A percentile compares a stretch with the other conserved stretches of the same genome.
Evolutionary conservation across 30 jellyfish, hydroid and myxozoan species (phyloP).

Genomic region (Aurelia sp.): DNA sequence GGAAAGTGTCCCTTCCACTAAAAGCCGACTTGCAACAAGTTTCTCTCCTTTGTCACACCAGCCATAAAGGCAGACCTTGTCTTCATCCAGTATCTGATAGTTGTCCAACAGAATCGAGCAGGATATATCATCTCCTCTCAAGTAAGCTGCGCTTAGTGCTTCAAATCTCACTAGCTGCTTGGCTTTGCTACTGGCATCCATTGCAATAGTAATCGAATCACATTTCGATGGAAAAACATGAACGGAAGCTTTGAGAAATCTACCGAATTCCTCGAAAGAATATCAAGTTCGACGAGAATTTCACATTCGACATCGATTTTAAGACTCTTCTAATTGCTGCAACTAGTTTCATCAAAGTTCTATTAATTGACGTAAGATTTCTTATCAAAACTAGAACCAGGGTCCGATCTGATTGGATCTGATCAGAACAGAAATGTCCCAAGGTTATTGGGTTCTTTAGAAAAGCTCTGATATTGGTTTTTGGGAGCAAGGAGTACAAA

Average conservation of each 20-base stretch:
- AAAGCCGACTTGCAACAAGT: neutral
- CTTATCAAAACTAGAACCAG: no score
- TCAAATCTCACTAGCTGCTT: slow-evolving; percentile 13
- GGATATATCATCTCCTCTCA: slow-evolving; percentile 9
- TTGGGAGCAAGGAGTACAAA: no score
- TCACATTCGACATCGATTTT: neutral
- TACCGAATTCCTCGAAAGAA: no score
- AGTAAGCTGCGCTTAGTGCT: neutral
- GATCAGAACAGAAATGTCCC: no score
- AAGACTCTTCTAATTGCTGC: neutral
- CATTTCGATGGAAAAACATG: no score
- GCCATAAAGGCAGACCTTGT: slow-evolving; percentile 30
- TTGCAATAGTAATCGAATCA: neutral
- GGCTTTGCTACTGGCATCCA: slow-evolving; percentile 14
- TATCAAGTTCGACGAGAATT: neutral
- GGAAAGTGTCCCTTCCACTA: slow-evolving; percentile 19
- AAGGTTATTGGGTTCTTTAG: no score
- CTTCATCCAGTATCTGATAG: slow-evolving; percentile 17
- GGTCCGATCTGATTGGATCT: no score
- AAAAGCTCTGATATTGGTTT: no score
- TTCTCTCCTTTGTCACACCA: slow-evolving; percentile 10
- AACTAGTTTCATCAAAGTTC: no score
- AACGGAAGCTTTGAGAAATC: no score
- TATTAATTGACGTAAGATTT: no score
- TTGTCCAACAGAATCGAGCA: neutral